Percentiles rank a stretch among this genome's conserved stretches.
These are phyloP conservation scores for Lasioglossum albipes DNA, from an alignment of 1,140 invertebrate genomes.

Conservation along the genomic window DNA sequence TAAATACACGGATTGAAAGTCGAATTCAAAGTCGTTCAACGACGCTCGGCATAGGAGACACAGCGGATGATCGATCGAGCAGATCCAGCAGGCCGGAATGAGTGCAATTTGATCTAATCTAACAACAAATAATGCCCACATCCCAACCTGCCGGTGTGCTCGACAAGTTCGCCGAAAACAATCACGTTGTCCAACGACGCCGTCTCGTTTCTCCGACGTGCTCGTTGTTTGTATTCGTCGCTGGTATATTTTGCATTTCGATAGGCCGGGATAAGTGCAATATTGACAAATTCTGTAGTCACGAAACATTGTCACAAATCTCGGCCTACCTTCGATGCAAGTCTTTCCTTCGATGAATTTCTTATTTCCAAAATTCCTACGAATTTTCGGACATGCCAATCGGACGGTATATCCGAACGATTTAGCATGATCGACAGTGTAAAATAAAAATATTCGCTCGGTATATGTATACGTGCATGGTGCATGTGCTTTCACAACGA, in stretches of 20 bases:
- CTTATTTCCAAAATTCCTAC: neutral
- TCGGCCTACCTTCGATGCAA: slow-evolving; percentile 78
- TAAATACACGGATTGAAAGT: too few species aligned
- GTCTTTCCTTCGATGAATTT: neutral
- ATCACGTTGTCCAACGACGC: neutral
- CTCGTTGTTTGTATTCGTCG: slow-evolving; percentile 41
- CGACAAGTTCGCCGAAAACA: slow-evolving; percentile 27
- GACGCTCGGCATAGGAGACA: neutral
- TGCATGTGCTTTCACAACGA: too few species aligned
- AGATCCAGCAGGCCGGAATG: slow-evolving; percentile 78
- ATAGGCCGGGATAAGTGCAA: slow-evolving; percentile 81
- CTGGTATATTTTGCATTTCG: slow-evolving; percentile 72
- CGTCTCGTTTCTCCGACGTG: neutral
- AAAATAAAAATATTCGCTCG: too few species aligned
- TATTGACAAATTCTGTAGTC: slow-evolving; percentile 67
- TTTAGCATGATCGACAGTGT: neutral
- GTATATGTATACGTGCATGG: neutral
- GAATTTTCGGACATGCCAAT: too few species aligned
- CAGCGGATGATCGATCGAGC: slow-evolving; percentile 62
- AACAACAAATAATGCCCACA: slow-evolving; percentile 76
- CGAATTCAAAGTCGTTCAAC: too few species aligned
- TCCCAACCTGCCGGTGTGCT: slow-evolving; percentile 72
- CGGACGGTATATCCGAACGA: too few species aligned
- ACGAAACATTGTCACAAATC: slow-evolving; percentile 79
- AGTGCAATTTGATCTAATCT: slow-evolving; percentile 78